phyloP scores from a whole-genome alignment of 2,797 vertebrate species.

The Bradypus variegatus region DNA sequence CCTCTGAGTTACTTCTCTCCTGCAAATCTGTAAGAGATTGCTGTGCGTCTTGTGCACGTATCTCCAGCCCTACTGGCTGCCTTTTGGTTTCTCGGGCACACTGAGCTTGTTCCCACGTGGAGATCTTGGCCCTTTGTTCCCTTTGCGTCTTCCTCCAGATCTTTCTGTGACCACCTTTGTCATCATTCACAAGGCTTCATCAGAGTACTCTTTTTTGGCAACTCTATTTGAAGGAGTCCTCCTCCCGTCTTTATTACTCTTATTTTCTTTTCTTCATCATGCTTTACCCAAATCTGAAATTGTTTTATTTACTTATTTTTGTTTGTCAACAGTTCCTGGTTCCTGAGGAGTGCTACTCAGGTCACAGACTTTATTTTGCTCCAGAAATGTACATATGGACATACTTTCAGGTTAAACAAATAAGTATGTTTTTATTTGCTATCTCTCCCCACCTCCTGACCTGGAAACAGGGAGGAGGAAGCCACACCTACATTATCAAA shows the following conservation, averaged over 20 bases:
- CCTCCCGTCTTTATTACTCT: background rate
- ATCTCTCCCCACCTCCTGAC: background rate
- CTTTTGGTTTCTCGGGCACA: background rate
- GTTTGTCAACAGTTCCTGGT: background rate
- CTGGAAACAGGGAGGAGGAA: slow-evolving; percentile 22
- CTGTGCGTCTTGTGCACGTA: background rate
- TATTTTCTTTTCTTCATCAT: background rate
- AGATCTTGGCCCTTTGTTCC: background rate
- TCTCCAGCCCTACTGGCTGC: background rate
- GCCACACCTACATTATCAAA: background rate
- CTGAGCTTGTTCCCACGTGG: background rate
- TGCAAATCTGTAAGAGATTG: too few relatives aligned
- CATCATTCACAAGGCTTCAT: background rate
- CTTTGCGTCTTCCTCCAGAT: background rate
- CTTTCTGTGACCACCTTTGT: background rate
- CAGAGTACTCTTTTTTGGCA: background rate
- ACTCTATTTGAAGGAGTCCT: background rate
- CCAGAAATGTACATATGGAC: background rate
- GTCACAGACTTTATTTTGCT: background rate
- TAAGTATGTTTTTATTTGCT: background rate
- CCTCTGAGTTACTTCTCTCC: background rate
- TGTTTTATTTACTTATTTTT: background rate
- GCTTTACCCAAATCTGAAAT: background rate
- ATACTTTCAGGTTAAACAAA: background rate
- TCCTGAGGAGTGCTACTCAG: background rate